A percentile compares a stretch with the other conserved stretches of the same genome.
Conservation (phyloP, 1,140 invertebrate species). For the Dendrolimus punctatus region DNA sequence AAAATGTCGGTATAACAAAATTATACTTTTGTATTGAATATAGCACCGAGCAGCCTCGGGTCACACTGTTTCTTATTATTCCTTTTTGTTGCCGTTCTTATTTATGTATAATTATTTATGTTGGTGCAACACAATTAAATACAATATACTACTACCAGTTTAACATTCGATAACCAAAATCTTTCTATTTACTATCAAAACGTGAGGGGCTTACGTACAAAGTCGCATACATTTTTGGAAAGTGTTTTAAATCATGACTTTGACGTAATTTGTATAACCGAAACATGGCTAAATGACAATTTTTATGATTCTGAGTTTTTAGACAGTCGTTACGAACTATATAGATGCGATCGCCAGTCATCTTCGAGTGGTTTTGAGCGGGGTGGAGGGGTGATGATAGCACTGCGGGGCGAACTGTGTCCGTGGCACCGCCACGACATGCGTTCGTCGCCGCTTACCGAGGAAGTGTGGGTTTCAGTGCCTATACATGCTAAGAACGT, state of each 20-base stretch:
- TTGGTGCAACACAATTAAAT: not conserved
- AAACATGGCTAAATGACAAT: not conserved
- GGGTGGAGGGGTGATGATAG: not conserved
- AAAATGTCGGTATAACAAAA: too few relatives aligned
- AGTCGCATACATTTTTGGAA: not conserved
- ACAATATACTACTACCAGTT: not conserved
- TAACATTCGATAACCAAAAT: not conserved
- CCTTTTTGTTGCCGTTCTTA: too few relatives aligned
- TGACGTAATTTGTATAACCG: not conserved
- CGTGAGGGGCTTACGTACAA: not conserved
- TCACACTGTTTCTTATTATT: too few relatives aligned
- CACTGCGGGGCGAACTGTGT: not conserved
- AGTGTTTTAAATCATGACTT: not conserved
- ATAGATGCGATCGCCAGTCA: not conserved
- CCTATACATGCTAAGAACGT: not conserved
- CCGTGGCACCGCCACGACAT: not conserved
- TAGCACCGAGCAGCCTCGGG: too few relatives aligned
- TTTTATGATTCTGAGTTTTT: not conserved
- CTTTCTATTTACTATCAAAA: slow-evolving; percentile 1
- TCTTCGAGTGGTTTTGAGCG: not conserved
- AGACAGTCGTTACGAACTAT: not conserved
- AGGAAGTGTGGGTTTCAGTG: not conserved
- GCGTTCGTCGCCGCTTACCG: not conserved
- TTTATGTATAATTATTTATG: not conserved
- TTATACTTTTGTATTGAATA: too few relatives aligned